Conservation (phyloP, 2,797 vertebrate genomes). For the Eulemur albifrons region DNA sequence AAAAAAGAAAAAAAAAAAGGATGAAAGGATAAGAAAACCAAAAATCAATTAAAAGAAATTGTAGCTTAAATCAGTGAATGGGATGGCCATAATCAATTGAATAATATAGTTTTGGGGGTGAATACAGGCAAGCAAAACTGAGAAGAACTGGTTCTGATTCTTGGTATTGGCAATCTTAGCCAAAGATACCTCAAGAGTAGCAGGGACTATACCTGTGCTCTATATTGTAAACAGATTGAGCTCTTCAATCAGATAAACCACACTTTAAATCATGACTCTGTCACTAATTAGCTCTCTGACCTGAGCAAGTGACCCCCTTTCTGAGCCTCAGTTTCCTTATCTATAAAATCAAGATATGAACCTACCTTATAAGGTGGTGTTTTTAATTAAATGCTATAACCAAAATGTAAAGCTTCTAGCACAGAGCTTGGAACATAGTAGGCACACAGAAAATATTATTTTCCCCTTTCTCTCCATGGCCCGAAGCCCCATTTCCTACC, state of each 20-base stretch:
- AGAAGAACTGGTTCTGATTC: neutral
- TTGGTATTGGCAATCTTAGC: neutral
- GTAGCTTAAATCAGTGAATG: neutral
- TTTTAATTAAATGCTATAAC: constrained; percentile 30
- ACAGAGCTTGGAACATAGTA: neutral
- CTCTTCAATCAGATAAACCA: constrained; percentile 24
- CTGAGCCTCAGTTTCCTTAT: constrained; percentile 14
- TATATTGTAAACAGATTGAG: neutral
- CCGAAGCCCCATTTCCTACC: neutral
- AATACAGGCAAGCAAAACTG: neutral
- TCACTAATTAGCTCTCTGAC: neutral
- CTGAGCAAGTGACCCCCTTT: constrained; percentile 24
- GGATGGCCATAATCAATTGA: neutral
- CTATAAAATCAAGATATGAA: neutral
- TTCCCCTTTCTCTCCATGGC: neutral
- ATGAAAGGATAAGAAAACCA: neutral
- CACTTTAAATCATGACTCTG: neutral
- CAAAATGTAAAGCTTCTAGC: constrained; percentile 39
- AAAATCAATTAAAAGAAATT: constrained; percentile 12
- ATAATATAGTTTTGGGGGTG: neutral
- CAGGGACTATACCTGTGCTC: neutral
- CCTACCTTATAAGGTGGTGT: neutral
- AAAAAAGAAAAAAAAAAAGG: neutral
- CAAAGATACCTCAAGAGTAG: neutral
- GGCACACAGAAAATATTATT: neutral